Base-by-base conservation (phyloP, 2,797 vertebrate genomes). In the Sciurus vulgaris region DNA sequence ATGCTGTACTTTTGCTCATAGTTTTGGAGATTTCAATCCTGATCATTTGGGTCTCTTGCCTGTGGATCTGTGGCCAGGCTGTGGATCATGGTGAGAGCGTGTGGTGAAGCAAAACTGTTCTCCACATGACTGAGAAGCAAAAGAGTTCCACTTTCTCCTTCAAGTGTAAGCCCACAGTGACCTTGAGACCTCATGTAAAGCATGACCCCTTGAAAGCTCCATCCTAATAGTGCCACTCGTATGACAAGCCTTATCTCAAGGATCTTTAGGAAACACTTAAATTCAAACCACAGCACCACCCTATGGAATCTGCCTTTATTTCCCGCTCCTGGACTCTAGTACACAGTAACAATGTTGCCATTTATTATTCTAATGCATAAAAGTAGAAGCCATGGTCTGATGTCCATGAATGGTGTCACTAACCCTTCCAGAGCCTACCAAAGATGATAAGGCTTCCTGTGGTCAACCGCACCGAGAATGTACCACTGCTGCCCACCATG, bases 401-500 rank as follows among this genome's bases (percentile, higher is more conserved):
- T 69, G 6, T 30, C 89, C 30, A 22, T 0, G 13, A 1, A 5
- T 56, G 26, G 24, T 63, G 6, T 2, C 26, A 41, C 8, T 63
- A 44, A 79, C 4, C 6, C 13, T 63, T 41, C 7, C 33, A 18
- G 9, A 82, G 8, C 2, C 44, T 84, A 85, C 11, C 18, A 76
- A 79, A 20, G 1, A 7, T 47, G 35, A 76, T 26, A 74, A 69
- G 20, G 3, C 2, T 56, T 85, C 3, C 24, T 2, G 28, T 33
- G n/a, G 3, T 69, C 30, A 17, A 22, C 9, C 59, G 30, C n/a
- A 61, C 33, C 54, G 63, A 65, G 10, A 8, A 72, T 26, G 12
- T 9, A 30, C 1, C 17, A 13, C 0, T 54, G 38, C 22, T 82
- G 20, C 30, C 3, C 35, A 0, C 3, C 0, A 9, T 61, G 7